Conservation (phyloP, 2,797 vertebrate genomes). For the Neosilurus mollespiculum region DNA sequence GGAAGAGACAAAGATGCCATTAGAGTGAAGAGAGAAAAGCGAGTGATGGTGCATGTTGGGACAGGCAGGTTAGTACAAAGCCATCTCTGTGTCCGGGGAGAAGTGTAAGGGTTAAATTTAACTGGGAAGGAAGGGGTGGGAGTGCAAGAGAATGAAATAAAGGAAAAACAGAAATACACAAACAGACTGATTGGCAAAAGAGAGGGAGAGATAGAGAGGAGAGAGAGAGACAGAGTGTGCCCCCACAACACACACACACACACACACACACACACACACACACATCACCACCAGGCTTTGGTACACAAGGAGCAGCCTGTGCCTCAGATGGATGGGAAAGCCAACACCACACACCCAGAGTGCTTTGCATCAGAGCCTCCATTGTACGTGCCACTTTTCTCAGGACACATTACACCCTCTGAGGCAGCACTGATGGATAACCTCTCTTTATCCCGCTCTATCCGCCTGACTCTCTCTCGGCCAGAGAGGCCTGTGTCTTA, state of each 20-base stretch:
- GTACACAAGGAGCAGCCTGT: slow-evolving; percentile 69
- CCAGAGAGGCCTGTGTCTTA: slow-evolving; percentile 6
- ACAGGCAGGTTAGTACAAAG: slow-evolving; percentile 37
- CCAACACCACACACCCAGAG: slow-evolving; percentile 67
- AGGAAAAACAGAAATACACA: not conserved
- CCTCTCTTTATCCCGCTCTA: slow-evolving; percentile 64
- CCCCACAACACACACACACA: slow-evolving; percentile 41
- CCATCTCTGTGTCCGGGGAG: slow-evolving; percentile 36
- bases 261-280: slow-evolving; percentile 51
- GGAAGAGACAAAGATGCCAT: slow-evolving; percentile 17
- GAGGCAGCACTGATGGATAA: slow-evolving; percentile 64
- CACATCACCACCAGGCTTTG: slow-evolving; percentile 60
- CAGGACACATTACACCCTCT: slow-evolving; percentile 77
- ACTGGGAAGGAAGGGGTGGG: not conserved
- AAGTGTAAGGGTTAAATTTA: slow-evolving; percentile 44
- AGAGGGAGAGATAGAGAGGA: slow-evolving; percentile 56
- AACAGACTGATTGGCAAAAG: slow-evolving; percentile 9
- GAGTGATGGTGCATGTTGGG: not conserved
- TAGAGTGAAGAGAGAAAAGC: slow-evolving; percentile 20
- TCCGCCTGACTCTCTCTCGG: slow-evolving; percentile 23
- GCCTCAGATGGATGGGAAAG: slow-evolving; percentile 62
- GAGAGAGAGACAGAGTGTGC: slow-evolving; percentile 43
- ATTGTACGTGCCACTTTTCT: slow-evolving; percentile 75
- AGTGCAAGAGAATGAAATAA: slow-evolving; percentile 37
- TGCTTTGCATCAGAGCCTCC: slow-evolving; percentile 72